Percentiles rank a stretch among this genome's conserved stretches.
Conservation (phyloP, 2,113 vertebrate genomes). For the Lampris megalopsis region DNA sequence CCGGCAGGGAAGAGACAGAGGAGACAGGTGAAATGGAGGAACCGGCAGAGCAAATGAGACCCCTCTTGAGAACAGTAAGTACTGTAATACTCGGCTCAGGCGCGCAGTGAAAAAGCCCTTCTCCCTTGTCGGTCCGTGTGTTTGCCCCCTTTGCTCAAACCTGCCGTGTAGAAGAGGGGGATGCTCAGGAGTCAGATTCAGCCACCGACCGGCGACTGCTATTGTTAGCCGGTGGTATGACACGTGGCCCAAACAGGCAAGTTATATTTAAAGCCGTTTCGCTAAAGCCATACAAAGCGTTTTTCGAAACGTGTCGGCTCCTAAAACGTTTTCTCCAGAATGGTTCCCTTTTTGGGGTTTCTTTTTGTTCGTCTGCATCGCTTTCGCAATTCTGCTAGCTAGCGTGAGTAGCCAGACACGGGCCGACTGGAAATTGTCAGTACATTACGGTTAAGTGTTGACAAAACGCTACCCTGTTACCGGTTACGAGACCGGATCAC, state of each 20-base stretch:
- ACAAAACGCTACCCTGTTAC: neutral
- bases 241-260: slow-evolving; percentile 48
- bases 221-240: slow-evolving; percentile 73
- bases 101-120: neutral
- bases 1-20: slow-evolving; percentile 10
- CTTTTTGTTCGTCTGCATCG: neutral
- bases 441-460: neutral
- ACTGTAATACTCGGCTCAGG: neutral
- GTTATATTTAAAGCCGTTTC: neutral
- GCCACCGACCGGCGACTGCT: slow-evolving; percentile 53
- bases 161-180: slow-evolving; percentile 44
- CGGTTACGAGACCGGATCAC: neutral
- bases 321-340: neutral
- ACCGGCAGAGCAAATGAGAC: slow-evolving; percentile 70
- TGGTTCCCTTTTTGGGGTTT: neutral
- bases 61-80: slow-evolving; percentile 77
- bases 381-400: slow-evolving; percentile 8
- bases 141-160: slow-evolving; percentile 36
- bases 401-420: slow-evolving; percentile 26
- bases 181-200: slow-evolving; percentile 66
- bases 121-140: slow-evolving; percentile 36
- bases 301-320: neutral
- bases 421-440: neutral
- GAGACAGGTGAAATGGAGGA: slow-evolving; percentile 66
- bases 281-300: neutral